These are phyloP conservation scores for Rhingia campestris DNA, from an alignment of 2,888 invertebrate species.

Conservation along the genomic window DNA sequence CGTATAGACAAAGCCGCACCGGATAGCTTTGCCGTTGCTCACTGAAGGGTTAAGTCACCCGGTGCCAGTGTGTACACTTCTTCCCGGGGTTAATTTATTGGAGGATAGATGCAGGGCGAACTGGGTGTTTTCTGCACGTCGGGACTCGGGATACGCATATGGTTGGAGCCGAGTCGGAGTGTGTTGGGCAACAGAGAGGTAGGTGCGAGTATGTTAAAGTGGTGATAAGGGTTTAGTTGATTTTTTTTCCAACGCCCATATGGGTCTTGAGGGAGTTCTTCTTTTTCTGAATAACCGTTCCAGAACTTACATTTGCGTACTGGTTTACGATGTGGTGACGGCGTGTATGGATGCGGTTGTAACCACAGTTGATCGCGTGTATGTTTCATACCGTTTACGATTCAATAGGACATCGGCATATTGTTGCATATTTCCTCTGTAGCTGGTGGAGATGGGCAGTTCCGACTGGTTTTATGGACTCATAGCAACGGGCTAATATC, in stretches of 20 bases:
- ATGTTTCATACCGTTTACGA: slow-evolving; percentile 21
- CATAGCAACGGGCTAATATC: not conserved
- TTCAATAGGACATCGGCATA: slow-evolving; percentile 13
- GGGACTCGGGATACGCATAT: slow-evolving; percentile 6
- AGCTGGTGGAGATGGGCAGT: not conserved
- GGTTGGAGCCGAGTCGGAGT: not conserved
- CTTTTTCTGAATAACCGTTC: slow-evolving; percentile 7
- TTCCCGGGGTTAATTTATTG: slow-evolving; percentile 56
- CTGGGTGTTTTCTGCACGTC: slow-evolving; percentile 4
- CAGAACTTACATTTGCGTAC: slow-evolving; percentile 19
- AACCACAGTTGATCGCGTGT: not conserved
- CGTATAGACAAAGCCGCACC: slow-evolving; percentile 29
- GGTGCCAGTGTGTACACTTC: slow-evolving; percentile 20
- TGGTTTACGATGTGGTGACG: slow-evolving; percentile 36
- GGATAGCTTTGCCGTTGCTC: slow-evolving; percentile 52
- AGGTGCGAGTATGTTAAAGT: slow-evolving; percentile 6
- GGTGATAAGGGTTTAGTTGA: slow-evolving; percentile 5
- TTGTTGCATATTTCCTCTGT: slow-evolving; percentile 17
- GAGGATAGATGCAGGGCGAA: slow-evolving; percentile 30
- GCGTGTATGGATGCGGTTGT: slow-evolving; percentile 19
- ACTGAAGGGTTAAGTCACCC: slow-evolving; percentile 59
- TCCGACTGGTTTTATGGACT: slow-evolving; percentile 7
- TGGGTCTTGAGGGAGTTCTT: not conserved
- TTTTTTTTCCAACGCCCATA: slow-evolving; percentile 4
- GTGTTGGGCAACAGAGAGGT: not conserved